Evolutionary conservation across 2,797 vertebrate genomes (phyloP).

Genomic region (Babyrousa celebensis): DNA sequence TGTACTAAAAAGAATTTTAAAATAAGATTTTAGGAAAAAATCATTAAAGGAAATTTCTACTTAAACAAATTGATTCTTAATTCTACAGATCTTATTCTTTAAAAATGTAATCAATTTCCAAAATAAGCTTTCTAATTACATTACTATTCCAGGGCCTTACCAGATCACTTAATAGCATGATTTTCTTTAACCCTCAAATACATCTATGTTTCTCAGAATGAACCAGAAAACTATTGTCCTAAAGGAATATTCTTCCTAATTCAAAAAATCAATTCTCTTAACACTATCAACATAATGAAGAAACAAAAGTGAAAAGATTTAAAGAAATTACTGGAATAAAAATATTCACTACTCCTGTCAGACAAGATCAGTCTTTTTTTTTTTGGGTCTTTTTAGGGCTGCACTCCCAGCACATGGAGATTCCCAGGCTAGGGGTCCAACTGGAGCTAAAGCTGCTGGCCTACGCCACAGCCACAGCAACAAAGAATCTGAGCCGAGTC

Average conservation of each 20-base stretch:
- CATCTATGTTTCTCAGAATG: background rate
- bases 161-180: background rate
- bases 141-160: background rate
- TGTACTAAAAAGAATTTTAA: conserved; percentile 8
- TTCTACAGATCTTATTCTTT: conserved; percentile 29
- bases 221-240: conserved; percentile 24
- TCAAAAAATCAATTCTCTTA: conserved; percentile 12
- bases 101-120: conserved; percentile 8
- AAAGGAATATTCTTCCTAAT: conserved; percentile 4
- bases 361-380: background rate
- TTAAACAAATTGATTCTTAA: conserved; percentile 22
- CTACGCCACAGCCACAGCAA: too few relatives aligned
- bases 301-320: background rate
- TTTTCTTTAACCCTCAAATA: conserved; percentile 56
- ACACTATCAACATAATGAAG: background rate
- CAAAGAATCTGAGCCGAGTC: too few relatives aligned
- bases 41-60: conserved; percentile 29
- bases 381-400: too few relatives aligned
- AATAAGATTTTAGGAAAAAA: conserved; percentile 47
- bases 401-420: too few relatives aligned
- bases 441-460: too few relatives aligned
- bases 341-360: background rate
- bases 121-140: background rate
- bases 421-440: too few relatives aligned
- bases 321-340: background rate